A percentile compares a stretch with the other conserved stretches of the same genome.
Conservation (phyloP, 2,888 invertebrate species). For the Sthenelais limicola region DNA sequence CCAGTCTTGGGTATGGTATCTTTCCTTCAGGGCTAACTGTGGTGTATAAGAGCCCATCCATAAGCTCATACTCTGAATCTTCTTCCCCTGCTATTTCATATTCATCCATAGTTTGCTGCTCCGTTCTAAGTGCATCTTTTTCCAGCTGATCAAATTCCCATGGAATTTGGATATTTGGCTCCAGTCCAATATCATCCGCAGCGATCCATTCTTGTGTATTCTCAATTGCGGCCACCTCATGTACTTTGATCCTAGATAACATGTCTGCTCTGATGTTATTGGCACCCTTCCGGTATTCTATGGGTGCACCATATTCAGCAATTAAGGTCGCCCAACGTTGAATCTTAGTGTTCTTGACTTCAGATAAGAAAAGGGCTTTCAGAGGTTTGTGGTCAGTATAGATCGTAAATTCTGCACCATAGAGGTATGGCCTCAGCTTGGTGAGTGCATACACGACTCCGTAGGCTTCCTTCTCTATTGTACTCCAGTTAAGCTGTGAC, state of each 20-base stretch:
- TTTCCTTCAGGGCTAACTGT: not conserved
- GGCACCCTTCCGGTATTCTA: constrained; percentile 10
- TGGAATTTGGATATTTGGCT: too few relatives aligned
- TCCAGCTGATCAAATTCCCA: not conserved
- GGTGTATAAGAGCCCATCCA: not conserved
- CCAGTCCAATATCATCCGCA: too few relatives aligned
- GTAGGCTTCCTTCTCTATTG: constrained; percentile 26
- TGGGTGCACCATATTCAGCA: constrained; percentile 21
- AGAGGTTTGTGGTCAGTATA: constrained; percentile 36
- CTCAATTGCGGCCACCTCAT: too few relatives aligned
- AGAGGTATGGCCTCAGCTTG: constrained; percentile 33
- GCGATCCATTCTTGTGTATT: not conserved
- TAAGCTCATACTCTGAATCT: not conserved
- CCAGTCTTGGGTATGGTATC: not conserved
- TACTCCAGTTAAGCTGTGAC: not conserved
- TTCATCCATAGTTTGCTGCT: not conserved
- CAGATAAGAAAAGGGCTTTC: constrained; percentile 34
- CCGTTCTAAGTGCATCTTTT: not conserved
- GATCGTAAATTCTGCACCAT: constrained; percentile 27
- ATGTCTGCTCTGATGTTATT: constrained; percentile 24
- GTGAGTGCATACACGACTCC: constrained; percentile 28
- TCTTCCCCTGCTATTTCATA: not conserved
- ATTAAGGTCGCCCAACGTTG: constrained; percentile 31
- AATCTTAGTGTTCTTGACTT: constrained; percentile 18
- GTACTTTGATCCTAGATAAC: constrained; percentile 2